Evolutionary conservation across 1,140 invertebrate species (phyloP).

Genomic region (Caenorhabditis inopinata): DNA sequence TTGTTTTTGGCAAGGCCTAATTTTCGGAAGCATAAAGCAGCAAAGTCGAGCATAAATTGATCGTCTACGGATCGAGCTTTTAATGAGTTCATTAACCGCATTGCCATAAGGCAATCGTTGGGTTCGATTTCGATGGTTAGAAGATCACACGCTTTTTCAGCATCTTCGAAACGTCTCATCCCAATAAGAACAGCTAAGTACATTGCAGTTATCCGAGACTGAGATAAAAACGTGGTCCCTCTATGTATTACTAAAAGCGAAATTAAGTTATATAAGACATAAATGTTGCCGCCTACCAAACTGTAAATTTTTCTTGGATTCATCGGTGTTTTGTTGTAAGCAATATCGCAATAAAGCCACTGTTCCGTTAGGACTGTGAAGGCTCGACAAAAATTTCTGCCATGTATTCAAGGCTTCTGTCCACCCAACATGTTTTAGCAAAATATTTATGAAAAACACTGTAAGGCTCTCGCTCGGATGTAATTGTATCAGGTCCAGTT

Average conservation of each 20-base stretch:
- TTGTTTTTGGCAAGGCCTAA: background rate
- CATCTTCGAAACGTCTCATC: background rate
- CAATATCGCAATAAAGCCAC: background rate
- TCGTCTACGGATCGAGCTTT: background rate
- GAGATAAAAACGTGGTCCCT: background rate
- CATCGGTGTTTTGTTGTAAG: background rate
- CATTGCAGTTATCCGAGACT: background rate
- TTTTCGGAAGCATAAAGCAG: background rate
- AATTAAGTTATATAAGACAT: background rate
- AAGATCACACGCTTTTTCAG: background rate
- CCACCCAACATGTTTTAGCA: background rate
- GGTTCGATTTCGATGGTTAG: background rate
- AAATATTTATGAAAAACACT: constrained; percentile 1
- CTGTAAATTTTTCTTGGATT: constrained; percentile 3
- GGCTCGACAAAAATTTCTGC: constrained; percentile 1
- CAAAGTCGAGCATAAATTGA: constrained; percentile 16
- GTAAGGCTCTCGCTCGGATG: constrained; percentile 3
- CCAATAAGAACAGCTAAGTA: background rate
- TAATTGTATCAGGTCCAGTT: background rate
- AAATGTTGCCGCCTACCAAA: background rate
- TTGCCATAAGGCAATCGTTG: constrained; percentile 12
- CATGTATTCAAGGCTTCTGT: constrained; percentile 1
- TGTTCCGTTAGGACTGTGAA: background rate
- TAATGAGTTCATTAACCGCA: background rate
- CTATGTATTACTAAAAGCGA: background rate